These are phyloP conservation scores for Rhombomys opimus DNA, from an alignment of 2,113 vertebrate species.

Conservation along the genomic window DNA sequence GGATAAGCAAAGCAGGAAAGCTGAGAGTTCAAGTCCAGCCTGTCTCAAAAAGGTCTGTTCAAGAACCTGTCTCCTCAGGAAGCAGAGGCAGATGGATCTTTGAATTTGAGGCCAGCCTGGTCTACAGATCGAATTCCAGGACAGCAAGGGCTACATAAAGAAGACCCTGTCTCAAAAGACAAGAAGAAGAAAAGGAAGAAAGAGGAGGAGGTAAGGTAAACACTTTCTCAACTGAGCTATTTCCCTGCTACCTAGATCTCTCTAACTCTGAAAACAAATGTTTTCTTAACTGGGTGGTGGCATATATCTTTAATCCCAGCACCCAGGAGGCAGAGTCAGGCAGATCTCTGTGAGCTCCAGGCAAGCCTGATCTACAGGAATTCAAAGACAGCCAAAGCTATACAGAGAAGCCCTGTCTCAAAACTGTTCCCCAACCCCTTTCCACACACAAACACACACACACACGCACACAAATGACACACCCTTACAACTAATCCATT, in stretches of 20 bases:
- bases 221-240: not conserved
- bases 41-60: not conserved
- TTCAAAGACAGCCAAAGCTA: not conserved
- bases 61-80: not conserved
- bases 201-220: not conserved
- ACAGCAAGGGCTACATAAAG: not conserved
- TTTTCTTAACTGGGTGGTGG: not conserved
- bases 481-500: not conserved
- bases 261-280: not conserved
- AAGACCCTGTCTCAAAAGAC: not conserved
- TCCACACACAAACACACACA: not conserved
- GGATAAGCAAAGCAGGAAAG: not conserved
- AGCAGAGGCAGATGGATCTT: not conserved
- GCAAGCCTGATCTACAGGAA: not conserved
- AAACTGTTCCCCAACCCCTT: not conserved
- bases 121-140: not conserved
- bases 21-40: not conserved
- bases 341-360: not conserved
- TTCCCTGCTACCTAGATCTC: not conserved
- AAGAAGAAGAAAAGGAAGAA: not conserved
- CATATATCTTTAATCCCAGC: not conserved
- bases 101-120: not conserved
- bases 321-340: not conserved
- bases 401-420: not conserved
- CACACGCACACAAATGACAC: not conserved